phyloP scores from a whole-genome alignment of 2,888 invertebrate genomes.

The Suillia variegata region DNA sequence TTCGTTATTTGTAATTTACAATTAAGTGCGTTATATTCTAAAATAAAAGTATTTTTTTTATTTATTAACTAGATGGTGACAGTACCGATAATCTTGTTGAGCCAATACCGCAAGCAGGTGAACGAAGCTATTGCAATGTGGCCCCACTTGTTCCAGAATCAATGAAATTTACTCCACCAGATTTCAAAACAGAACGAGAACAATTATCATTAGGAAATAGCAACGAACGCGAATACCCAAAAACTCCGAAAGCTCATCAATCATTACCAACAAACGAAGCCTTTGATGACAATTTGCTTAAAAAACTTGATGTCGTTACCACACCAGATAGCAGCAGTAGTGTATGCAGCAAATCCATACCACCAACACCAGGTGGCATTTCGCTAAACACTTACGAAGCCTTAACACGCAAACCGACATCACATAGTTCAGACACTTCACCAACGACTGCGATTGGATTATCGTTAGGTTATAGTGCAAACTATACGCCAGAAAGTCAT shows the following conservation, averaged over 20 bases:
- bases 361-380: conserved; percentile 28
- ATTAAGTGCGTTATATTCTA: too few relatives aligned
- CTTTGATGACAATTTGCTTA: conserved; percentile 23
- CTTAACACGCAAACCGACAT: neutral
- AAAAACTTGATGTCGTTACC: conserved; percentile 21
- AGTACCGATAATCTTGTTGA: too few relatives aligned
- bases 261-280: conserved; percentile 18
- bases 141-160: conserved; percentile 57
- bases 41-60: too few relatives aligned
- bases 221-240: conserved; percentile 23
- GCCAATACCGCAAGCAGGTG: conserved; percentile 15
- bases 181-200: conserved; percentile 7
- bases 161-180: conserved; percentile 38
- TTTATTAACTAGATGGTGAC: too few relatives aligned
- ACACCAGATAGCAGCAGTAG: conserved; percentile 27
- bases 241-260: conserved; percentile 26
- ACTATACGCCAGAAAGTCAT: neutral
- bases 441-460: too few relatives aligned
- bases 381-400: conserved; percentile 25
- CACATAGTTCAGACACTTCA: neutral
- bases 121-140: conserved; percentile 56
- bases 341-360: conserved; percentile 25
- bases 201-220: too few relatives aligned
- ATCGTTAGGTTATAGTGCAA: neutral
- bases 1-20: too few relatives aligned